Base-by-base conservation (phyloP, 2,888 invertebrate genomes). In the Cistogaster globosa region DNA sequence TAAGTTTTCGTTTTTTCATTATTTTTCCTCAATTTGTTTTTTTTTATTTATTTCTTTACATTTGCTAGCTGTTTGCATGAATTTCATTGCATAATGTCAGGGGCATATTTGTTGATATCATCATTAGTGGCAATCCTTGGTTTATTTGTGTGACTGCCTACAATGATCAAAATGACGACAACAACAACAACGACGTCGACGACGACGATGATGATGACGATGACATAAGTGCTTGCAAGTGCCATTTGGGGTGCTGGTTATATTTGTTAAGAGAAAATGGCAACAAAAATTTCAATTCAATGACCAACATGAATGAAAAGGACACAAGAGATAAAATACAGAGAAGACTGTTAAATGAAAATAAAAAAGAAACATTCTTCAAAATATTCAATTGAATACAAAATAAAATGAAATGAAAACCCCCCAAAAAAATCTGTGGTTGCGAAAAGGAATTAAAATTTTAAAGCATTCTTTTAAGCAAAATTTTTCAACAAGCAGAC, bases 401-500 rank as follows among this genome's bases (percentile, higher is more conserved):
- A 62, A 38, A 60, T 63, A 74, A 72, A 58, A 76, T 18, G 67
- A 78, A 48, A 76, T 18, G 67, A 78, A 48, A 65, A 38, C 53
- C 53, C 67, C 20, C n/a, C n/a, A n/a, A 78, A 78, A 75, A 85
- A 86, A 86, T 86, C 78, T 87, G 86, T 76, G 85, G 74, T 74
- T 83, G 32, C 55, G 77, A 45, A 83, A 79, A 63, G 38, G 77
- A 81, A 87, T 85, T 87, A 81, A 80, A 84, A 87, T 78, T 87
- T 86, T 84, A 86, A 87, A 87, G 87, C 87, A 88, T 87, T 87
- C 87, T 86, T 87, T 78, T 84, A 60, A 86, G 86, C 51, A 72
- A 60, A 74, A 42, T 53, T 16, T 32, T 5, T 58, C 51, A 62
- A 80, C 53, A 60, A 57, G 20, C 20, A 14, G 63, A 53, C 60